Base-by-base conservation (phyloP, 2,888 invertebrate genomes). In the Danaus chrysippus region DNA sequence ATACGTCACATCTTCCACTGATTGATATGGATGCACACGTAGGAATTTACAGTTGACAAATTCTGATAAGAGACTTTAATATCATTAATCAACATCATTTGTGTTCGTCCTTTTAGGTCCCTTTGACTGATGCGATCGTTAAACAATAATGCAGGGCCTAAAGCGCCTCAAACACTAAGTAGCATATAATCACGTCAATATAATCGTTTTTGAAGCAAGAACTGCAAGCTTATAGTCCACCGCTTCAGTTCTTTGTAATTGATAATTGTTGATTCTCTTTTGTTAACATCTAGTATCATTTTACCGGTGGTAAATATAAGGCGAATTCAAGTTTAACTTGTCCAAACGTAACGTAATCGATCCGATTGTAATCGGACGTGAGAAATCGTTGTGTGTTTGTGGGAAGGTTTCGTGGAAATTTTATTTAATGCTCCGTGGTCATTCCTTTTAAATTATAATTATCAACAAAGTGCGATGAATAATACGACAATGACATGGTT, bases 401-500 rank as follows among this genome's bases (percentile, higher is more conserved):
- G n/a, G 15, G 15, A 46, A 15, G 49, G 17, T 15, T 17, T 15
- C 49, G 17, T 49, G n/a, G 17, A 17, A 49, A 17, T 49, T n/a
- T 13, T 15, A 13, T 10, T 46, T n/a, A 11, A 13, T n/a, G n/a
- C 9, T n/a, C 9, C 15, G n/a, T 46, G 46, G 15, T 34, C 2
- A 9, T 17, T 3, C 1, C 17, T 49, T 49, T 49, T 49, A 17
- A 17, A 17, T 49, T n/a, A 17, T 17, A 49, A 49, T 49, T 49
- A 49, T 15, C 10, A 15, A 46, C 13, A 67, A 63, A 66, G 64
- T 70, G 65, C 65, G 67, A 63, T 65, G 70, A 70, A 70, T 70
- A 68, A 68, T 70, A 69, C 67, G 68, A 64, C 69, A 68, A 68
- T 68, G 69, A 70, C 70, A 68, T 49, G 69, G 68, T 68, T 63